phyloP scores from a whole-genome alignment of 1,140 invertebrate species.

The Dendroctonus ponderosae region DNA sequence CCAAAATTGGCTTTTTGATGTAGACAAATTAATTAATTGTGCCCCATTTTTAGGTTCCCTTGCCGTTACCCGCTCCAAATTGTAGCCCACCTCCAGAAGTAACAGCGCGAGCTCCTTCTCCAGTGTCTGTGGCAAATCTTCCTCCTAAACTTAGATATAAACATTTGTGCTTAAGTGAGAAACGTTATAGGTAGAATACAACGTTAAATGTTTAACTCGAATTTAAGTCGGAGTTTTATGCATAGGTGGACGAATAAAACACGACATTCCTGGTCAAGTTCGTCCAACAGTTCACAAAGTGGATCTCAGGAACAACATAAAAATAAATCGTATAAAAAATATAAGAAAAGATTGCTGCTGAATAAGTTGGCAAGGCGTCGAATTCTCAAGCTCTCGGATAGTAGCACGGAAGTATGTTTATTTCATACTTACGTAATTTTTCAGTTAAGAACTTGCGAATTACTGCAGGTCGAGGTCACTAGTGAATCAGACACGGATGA shows the following conservation, averaged over 20 bases:
- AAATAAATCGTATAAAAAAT: slow-evolving; percentile 28
- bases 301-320: slow-evolving; percentile 9
- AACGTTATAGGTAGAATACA: background rate
- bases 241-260: slow-evolving; percentile 17
- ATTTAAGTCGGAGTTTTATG: background rate
- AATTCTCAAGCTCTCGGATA: background rate
- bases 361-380: slow-evolving; percentile 22
- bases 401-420: slow-evolving; percentile 13
- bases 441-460: background rate
- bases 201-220: background rate
- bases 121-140: slow-evolving; percentile 16
- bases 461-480: slow-evolving; percentile 21
- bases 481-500: slow-evolving; percentile 23
- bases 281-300: slow-evolving; percentile 26
- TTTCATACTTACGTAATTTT: background rate
- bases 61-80: slow-evolving; percentile 17
- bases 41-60: slow-evolving; percentile 6
- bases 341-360: slow-evolving; percentile 32
- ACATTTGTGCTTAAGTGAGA: slow-evolving; percentile 34
- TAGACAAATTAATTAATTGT: background rate
- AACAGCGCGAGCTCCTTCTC: background rate
- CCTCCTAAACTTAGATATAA: slow-evolving; percentile 44
- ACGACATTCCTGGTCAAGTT: slow-evolving; percentile 26
- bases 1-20: background rate
- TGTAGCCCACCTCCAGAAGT: background rate